Percentiles rank a stretch among this genome's conserved stretches.
Evolutionary conservation across 2,113 vertebrate species (phyloP).

Genomic region (Lophotis ruficrista): DNA sequence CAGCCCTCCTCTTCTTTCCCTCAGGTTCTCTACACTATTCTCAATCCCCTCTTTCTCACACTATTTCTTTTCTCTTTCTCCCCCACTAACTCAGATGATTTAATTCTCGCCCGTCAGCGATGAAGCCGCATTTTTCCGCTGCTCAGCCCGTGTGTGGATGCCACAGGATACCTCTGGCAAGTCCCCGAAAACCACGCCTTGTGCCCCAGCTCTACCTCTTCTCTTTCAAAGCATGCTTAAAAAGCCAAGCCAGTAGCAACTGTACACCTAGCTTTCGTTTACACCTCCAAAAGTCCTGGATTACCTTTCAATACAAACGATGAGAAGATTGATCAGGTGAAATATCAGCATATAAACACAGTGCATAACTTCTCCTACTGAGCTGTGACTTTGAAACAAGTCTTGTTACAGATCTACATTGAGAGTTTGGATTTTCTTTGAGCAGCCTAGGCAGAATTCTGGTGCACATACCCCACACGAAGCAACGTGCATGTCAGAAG

Average conservation of each 20-base stretch:
- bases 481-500: rapidly evolving
- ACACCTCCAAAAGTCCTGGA: neutral
- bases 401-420: neutral
- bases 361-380: neutral
- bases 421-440: neutral
- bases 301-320: neutral
- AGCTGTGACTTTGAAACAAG: neutral
- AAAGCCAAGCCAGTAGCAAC: neutral
- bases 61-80: neutral
- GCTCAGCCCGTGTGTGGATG: rapidly evolving
- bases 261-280: neutral
- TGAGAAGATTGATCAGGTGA: neutral
- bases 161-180: neutral
- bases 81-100: too few species aligned
- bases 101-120: neutral
- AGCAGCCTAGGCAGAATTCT: neutral
- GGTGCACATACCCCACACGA: rapidly evolving
- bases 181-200: neutral
- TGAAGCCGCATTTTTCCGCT: neutral
- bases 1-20: neutral
- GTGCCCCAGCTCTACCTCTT: neutral
- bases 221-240: neutral
- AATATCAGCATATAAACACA: neutral
- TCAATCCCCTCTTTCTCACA: neutral
- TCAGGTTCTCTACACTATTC: neutral